Evolutionary conservation across 2,888 invertebrate genomes (phyloP), one percentile per base, ranked within the genome.

Genomic region (Ectobius pallidus): DNA sequence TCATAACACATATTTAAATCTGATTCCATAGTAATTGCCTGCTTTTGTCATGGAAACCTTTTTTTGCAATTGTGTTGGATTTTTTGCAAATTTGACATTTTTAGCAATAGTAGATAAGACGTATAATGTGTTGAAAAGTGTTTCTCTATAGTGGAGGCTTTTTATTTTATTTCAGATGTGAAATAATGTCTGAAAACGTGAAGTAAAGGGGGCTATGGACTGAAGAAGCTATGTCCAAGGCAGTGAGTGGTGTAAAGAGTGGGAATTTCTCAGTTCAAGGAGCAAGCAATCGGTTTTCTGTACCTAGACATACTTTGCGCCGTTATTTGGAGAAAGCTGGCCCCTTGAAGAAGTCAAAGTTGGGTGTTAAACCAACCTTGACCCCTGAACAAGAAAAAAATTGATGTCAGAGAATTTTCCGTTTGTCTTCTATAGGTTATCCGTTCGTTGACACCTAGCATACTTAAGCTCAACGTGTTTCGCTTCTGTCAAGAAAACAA

Each of bases 391-490:
- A 39, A 39, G n/a, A 46, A 46, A 46, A 46, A 46, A 11, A 46
- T 7, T n/a, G 7, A n/a, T 46, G 46, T 4, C n/a, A 46, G 46
- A 46, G 18, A 46, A 46, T 46, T 46, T 46, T n/a, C 46, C n/a
- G 46, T 46, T 46, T 46, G 46, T n/a, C 46, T 46, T 46, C 46
- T 46, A n/a, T 34, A 46, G 46, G n/a, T 46, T 46, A 46, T 46
- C 46, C 39, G 14, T 39, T 39, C 16, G n/a, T 14, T 49, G 16
- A 49, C 49, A 14, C 49, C 18, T 49, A 49, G n/a, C 7, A 49
- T 49, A 7, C 49, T 49, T 49, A 49, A 49, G n/a, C 49, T 49
- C 49, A 49, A 49, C 16, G 22, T 55, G 6, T 46, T 22, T 55
- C 27, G 22, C n/a, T 49, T 49, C 49, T 49, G 49, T 7, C 49